Conservation (phyloP, 2,113 vertebrate genomes). For the Cyanoliseus patagonus region DNA sequence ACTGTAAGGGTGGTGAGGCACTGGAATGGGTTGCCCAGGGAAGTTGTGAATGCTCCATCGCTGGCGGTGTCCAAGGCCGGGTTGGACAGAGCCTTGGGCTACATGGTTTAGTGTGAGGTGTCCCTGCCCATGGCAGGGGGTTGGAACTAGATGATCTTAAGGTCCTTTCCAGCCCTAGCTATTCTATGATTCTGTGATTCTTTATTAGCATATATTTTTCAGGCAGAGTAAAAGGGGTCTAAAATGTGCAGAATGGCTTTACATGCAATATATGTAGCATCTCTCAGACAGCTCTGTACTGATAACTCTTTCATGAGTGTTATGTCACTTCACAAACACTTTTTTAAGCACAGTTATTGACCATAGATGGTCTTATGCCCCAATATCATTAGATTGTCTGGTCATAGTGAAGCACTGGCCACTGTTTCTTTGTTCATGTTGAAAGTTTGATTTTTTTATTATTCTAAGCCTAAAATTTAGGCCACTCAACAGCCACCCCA, state of each 20-base stretch:
- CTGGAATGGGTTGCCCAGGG: no score
- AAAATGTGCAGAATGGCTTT: background rate
- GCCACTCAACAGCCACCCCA: background rate
- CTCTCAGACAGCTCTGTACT: background rate
- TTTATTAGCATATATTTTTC: background rate
- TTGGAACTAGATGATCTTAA: no score
- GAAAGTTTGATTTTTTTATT: background rate
- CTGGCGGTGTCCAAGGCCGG: no score
- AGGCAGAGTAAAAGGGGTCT: background rate
- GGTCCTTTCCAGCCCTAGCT: no score
- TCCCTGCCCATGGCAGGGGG: no score
- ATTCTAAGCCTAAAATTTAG: background rate
- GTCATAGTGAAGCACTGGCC: background rate
- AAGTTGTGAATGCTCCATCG: no score
- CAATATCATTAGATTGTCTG: background rate
- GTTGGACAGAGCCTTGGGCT: no score
- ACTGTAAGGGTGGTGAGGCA: no score
- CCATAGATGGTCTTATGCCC: background rate
- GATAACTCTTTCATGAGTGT: background rate
- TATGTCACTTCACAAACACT: background rate
- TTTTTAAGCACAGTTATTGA: background rate
- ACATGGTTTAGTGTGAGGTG: no score
- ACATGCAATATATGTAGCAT: background rate
- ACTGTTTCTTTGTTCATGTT: background rate
- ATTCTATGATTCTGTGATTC: no score